Percentiles rank a stretch among this genome's conserved stretches.
These are phyloP conservation scores for Anoplopoma fimbria DNA, from an alignment of 2,113 vertebrate species.

Conservation along the genomic window DNA sequence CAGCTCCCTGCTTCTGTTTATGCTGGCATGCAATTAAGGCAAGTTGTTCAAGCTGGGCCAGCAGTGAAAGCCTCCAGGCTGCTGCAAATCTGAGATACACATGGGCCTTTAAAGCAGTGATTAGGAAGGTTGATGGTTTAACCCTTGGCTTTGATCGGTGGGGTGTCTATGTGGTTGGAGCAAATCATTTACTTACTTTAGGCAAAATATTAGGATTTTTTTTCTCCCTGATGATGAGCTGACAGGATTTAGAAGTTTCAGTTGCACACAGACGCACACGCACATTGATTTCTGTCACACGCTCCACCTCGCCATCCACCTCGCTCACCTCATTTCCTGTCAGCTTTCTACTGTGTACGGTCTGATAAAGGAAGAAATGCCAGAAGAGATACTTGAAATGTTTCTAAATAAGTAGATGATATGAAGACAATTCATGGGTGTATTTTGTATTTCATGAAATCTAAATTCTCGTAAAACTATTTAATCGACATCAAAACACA, in stretches of 20 bases:
- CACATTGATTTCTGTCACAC: not conserved
- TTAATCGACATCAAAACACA: not conserved
- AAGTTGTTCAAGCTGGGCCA: constrained; percentile 53
- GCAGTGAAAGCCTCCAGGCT: constrained; percentile 35
- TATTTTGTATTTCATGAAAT: not conserved
- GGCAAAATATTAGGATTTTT: constrained; percentile 16
- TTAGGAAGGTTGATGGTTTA: constrained; percentile 58
- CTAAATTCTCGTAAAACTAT: not conserved
- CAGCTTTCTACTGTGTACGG: not conserved
- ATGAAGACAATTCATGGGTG: not conserved
- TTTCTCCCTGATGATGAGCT: not conserved
- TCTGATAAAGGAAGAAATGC: not conserved
- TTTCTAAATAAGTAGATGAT: not conserved
- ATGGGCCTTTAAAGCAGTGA: constrained; percentile 51
- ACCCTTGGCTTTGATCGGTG: constrained; percentile 47
- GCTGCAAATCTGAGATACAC: constrained; percentile 53
- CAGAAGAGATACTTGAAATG: not conserved
- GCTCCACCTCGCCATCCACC: too few relatives aligned
- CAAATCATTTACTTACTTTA: constrained; percentile 8
- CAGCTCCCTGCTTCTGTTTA: constrained; percentile 66
- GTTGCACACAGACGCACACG: not conserved
- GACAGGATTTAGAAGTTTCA: constrained; percentile 18
- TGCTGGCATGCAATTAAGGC: constrained; percentile 61
- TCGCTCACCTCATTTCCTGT: not conserved
- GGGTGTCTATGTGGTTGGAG: constrained; percentile 35